phyloP scores from a whole-genome alignment of 92 coral and sea anemone genomes.

The Umimayanthus kanabou region DNA sequence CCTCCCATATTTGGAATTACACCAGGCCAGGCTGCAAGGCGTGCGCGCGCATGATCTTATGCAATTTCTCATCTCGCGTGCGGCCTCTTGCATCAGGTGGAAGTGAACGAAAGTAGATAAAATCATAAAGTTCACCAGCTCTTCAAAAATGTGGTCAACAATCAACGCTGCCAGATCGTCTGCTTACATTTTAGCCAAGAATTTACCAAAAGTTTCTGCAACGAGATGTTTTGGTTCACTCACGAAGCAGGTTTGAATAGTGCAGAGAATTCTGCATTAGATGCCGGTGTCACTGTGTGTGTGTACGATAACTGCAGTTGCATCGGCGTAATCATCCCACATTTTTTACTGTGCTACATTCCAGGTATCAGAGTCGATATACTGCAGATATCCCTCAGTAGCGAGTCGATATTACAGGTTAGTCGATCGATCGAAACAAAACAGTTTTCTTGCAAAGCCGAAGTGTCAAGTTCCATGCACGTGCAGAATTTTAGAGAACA shows the following conservation, averaged over 20 bases:
- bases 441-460: background rate
- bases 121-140: background rate
- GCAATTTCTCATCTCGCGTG: constrained; percentile 11
- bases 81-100: constrained; percentile 38
- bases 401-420: constrained; percentile 38
- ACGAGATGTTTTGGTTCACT: constrained; percentile 34
- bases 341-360: background rate
- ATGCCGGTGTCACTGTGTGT: background rate
- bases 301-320: background rate
- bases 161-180: constrained; percentile 69
- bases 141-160: constrained; percentile 64
- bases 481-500: background rate
- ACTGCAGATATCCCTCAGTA: constrained; percentile 13
- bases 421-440: background rate
- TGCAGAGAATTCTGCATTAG: background rate
- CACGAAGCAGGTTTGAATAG: constrained; percentile 25
- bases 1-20: constrained; percentile 5
- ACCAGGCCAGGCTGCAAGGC: background rate
- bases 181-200: constrained; percentile 57
- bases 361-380: constrained; percentile 29
- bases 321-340: background rate
- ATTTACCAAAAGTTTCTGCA: constrained; percentile 20
- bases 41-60: constrained; percentile 40
- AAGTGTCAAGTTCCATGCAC: constrained; percentile 1
- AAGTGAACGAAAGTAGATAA: background rate